These are phyloP conservation scores for Chromoteleia sp. DNA, from an alignment of 2,888 invertebrate species.

Conservation along the genomic window DNA sequence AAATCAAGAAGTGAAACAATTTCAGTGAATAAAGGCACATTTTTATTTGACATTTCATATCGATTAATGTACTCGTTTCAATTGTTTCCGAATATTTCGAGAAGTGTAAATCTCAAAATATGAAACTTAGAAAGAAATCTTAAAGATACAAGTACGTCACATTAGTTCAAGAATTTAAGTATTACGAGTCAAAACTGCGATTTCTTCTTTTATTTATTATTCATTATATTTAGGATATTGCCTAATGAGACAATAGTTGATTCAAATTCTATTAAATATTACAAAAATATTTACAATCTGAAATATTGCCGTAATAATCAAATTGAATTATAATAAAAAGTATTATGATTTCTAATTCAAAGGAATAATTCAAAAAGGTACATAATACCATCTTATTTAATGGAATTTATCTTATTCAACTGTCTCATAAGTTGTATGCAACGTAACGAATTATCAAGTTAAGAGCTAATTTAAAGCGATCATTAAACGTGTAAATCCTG, in stretches of 20 bases:
- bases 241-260: slow-evolving; percentile 40
- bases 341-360: neutral
- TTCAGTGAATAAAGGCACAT: slow-evolving; percentile 64
- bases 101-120: slow-evolving; percentile 33
- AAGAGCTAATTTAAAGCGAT: slow-evolving; percentile 72
- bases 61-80: slow-evolving; percentile 29
- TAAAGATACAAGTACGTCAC: slow-evolving; percentile 42
- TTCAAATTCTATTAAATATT: slow-evolving; percentile 7
- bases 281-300: slow-evolving; percentile 13
- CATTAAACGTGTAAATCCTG: slow-evolving; percentile 78
- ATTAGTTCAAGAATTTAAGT: slow-evolving; percentile 36
- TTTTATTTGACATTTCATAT: slow-evolving; percentile 32
- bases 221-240: slow-evolving; percentile 50
- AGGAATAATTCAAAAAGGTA: neutral
- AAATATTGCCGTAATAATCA: neutral
- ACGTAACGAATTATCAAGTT: slow-evolving; percentile 59
- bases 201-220: slow-evolving; percentile 14
- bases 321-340: too few species aligned
- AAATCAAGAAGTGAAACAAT: slow-evolving; percentile 53
- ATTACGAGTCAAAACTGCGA: slow-evolving; percentile 39
- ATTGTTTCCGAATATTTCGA: slow-evolving; percentile 27
- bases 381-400: neutral
- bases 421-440: slow-evolving; percentile 49
- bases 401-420: slow-evolving; percentile 20
- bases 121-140: slow-evolving; percentile 37